A percentile compares a stretch with the other conserved stretches of the same genome.
These are phyloP conservation scores for Acanthurus tractus DNA, from an alignment of 2,797 vertebrate genomes.

Conservation along the genomic window DNA sequence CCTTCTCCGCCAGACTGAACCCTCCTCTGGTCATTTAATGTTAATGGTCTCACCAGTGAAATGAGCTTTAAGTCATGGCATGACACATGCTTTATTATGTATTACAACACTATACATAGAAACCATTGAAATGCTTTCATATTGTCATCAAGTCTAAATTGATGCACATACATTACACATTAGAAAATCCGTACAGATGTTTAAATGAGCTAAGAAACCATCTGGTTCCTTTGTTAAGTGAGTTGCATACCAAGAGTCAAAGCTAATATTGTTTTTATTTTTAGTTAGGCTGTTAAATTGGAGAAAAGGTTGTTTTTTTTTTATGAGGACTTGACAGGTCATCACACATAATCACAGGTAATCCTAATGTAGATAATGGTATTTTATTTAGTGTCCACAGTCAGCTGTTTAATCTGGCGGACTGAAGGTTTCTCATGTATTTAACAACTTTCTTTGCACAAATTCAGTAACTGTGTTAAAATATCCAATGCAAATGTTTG, in stretches of 20 bases:
- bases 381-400: not conserved
- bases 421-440: not conserved
- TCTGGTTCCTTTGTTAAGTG: not conserved
- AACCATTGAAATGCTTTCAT: not conserved
- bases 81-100: not conserved
- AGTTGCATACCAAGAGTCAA: not conserved
- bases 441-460: not conserved
- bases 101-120: not conserved
- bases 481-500: not conserved
- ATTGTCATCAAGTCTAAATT: not conserved
- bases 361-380: not conserved
- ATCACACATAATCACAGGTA: slow-evolving; percentile 3
- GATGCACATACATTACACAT: not conserved
- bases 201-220: not conserved
- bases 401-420: not conserved
- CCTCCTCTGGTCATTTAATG: slow-evolving; percentile 11
- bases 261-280: slow-evolving; percentile 1
- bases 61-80: not conserved
- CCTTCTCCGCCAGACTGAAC: slow-evolving; percentile 1
- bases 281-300: not conserved
- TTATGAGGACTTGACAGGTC: not conserved
- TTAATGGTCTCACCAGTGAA: slow-evolving; percentile 1
- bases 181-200: not conserved
- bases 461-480: not conserved
- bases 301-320: not conserved